Conservation (phyloP, 2,113 vertebrate genomes). For the Cyprinodon variegatus region DNA sequence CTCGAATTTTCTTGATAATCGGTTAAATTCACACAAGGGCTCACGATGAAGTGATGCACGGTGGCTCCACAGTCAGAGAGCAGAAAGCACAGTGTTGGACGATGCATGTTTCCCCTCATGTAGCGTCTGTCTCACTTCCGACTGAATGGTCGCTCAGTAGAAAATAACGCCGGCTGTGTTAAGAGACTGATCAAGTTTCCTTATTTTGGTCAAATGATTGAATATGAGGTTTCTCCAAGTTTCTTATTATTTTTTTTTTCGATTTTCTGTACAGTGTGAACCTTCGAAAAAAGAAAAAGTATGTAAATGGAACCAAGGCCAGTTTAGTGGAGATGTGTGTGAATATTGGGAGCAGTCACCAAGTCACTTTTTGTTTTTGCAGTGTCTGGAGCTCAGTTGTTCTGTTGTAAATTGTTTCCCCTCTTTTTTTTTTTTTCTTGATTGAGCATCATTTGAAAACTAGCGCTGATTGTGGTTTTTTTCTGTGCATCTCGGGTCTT, state of each 20-base stretch:
- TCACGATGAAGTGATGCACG: slow-evolving; percentile 51
- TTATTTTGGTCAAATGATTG: slow-evolving; percentile 45
- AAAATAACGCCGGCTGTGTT: slow-evolving; percentile 47
- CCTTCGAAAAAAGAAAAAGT: slow-evolving; percentile 66
- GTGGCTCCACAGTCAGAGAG: slow-evolving; percentile 34
- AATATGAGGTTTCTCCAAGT: slow-evolving; percentile 55
- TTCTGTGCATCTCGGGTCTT: slow-evolving; percentile 72
- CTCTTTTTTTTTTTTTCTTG: slow-evolving; percentile 10
- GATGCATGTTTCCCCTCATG: slow-evolving; percentile 57
- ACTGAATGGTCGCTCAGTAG: slow-evolving; percentile 71
- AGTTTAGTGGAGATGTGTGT: slow-evolving; percentile 64
- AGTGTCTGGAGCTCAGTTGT: slow-evolving; percentile 49
- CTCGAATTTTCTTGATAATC: slow-evolving; percentile 15
- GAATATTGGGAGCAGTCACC: slow-evolving; percentile 74
- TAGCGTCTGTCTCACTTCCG: slow-evolving; percentile 54
- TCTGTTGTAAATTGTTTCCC: slow-evolving; percentile 66
- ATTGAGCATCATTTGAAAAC: slow-evolving; percentile 64
- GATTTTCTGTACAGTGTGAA: slow-evolving; percentile 69
- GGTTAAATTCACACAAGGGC: slow-evolving; percentile 62
- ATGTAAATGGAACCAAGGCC: slow-evolving; percentile 67
- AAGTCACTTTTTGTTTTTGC: slow-evolving; percentile 73
- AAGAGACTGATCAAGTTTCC: slow-evolving; percentile 37
- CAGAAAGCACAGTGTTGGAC: slow-evolving; percentile 65
- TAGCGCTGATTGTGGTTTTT: slow-evolving; percentile 69
- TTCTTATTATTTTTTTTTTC: slow-evolving; percentile 26